Evolutionary conservation across 1,140 invertebrate species (phyloP).

Genomic region (Drosophila quadrilineata): DNA sequence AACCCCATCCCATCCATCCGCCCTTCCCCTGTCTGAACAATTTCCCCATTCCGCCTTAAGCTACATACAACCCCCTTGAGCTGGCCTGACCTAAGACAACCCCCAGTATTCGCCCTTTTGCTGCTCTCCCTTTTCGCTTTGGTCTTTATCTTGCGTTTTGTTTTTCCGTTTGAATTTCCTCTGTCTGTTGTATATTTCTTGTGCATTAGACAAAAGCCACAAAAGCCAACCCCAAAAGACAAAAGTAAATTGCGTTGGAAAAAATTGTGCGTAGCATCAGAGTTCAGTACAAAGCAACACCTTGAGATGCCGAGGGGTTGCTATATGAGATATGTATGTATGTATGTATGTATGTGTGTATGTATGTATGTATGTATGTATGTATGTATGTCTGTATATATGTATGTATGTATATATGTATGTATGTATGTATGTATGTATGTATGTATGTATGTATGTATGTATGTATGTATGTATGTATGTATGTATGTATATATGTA

Average conservation of each 20-base stretch:
- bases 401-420: neutral
- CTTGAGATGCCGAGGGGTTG: slow-evolving; percentile 48
- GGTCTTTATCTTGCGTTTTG: too few relatives aligned
- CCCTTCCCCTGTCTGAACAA: too few relatives aligned
- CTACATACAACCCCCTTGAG: too few relatives aligned
- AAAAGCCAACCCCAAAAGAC: slow-evolving; percentile 70
- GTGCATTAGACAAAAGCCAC: slow-evolving; percentile 31
- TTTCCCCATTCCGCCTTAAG: too few relatives aligned
- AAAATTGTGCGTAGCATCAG: slow-evolving; percentile 60
- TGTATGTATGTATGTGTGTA: slow-evolving; percentile 26
- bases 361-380: slow-evolving; percentile 22
- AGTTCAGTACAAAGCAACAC: slow-evolving; percentile 74
- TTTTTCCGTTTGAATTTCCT: neutral
- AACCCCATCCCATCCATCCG: neutral
- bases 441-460: neutral
- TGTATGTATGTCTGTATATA: too few relatives aligned
- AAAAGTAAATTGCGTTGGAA: slow-evolving; percentile 68
- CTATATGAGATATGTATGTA: neutral
- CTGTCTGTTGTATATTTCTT: neutral
- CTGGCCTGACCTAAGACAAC: slow-evolving; percentile 36
- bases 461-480: too few relatives aligned
- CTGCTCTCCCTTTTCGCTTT: too few relatives aligned
- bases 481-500: slow-evolving; percentile 8
- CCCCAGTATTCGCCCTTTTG: too few relatives aligned
- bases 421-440: slow-evolving; percentile 2